Base-by-base conservation (phyloP, 1,140 invertebrate species). In the Stenopsyche tienmushanensis region DNA sequence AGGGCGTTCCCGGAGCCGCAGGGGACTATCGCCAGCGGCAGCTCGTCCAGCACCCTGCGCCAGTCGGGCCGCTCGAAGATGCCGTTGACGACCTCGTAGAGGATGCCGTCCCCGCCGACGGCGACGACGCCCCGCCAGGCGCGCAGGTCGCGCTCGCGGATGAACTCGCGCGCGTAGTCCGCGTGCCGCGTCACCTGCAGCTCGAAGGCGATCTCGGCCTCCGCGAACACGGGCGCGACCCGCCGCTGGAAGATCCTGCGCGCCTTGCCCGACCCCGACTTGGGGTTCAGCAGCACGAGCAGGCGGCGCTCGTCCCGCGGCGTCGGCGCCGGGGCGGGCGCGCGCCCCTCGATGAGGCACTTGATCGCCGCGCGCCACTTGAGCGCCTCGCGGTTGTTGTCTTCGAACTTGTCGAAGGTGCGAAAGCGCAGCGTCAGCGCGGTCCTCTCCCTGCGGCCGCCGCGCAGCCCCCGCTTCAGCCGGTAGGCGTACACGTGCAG, bases 1-100 rank as follows among this genome's bases (percentile, higher is more conserved):
- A 99, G 76, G 3, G 96, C 96, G 80, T 99, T 99, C 13, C 96
- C 96, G 8, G 95, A 97, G 24, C 96, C 96, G 72, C 93, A 94
- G 0, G 96, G 95, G 71, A 99, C 85, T 26, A 95, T 87, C 0
- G 92, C 94, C 2, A 98, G 73, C 0, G 94, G 91, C 21, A 93
- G 80, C 64, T 86, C 83, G 17, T 83, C 82, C n/a, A 96, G 78
- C 0, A 89, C 89, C 66, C 85, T 83, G 57, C 89, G 82, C 93
- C 94, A 96, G 76, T 98, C 96, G 15, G 84, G 75, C 26, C 95
- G 82, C 71, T 90, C 86, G 75, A 97, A 88, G 62, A 97, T 78
- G 7, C 94, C 96, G 80, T 98, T 98, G 15, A 96, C 78, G 62
- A 96, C 89, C 83, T 99, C 96, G 77, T 89, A 96, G 15, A 98